Base-by-base conservation (phyloP, 2,113 vertebrate species). In the Ranitomeya variabilis region DNA sequence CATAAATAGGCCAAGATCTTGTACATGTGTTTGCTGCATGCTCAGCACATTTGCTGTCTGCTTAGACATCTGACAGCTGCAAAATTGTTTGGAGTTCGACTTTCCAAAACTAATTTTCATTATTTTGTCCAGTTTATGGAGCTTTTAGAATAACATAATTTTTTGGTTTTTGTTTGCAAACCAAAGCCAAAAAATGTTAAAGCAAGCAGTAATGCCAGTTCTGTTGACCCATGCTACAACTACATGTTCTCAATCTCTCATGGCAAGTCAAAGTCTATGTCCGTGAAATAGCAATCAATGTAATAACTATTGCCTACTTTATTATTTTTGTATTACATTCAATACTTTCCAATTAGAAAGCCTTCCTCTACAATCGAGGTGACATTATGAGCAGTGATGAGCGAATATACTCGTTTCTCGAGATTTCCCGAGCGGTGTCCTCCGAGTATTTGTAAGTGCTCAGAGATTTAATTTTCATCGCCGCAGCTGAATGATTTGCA, bases 41-140 rank as follows among this genome's bases (percentile, higher is more conserved):
- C 45, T 80, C 51, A 87, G 76, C 76, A 87, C 51, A 57, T 80
- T 87, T 79, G 76, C 26, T 54, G 77, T 37, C 23, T 64, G 76
- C 74, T 79, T 31, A 15, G 21, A 87, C 85, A 80, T 87, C 85
- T 80, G 86, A 80, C 76, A 87, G 60, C 86, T 87, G 86, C 37
- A 67, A 21, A 74, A 83, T 5, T n/a, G 19, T 78, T 86, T n/a
- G 6, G 54, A 59, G 69, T 64, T 71, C 45, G 18, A 16, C 62
- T 66, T 77, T 80, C 79, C 74, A 80, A 57, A 67, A 87, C 66
- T 23, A 57, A 87, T 87, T 80, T 80, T 55, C 60, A 26, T 69
- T 31, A 66, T 52, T 69, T 57, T 87, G 51, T 66, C 37, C 31
- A 77, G 62, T 13, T 86, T 9, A 6, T 8, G 21, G 6, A 83